These are phyloP conservation scores for Pseudomugil tenellus DNA, from an alignment of 2,797 vertebrate species.

Conservation along the genomic window DNA sequence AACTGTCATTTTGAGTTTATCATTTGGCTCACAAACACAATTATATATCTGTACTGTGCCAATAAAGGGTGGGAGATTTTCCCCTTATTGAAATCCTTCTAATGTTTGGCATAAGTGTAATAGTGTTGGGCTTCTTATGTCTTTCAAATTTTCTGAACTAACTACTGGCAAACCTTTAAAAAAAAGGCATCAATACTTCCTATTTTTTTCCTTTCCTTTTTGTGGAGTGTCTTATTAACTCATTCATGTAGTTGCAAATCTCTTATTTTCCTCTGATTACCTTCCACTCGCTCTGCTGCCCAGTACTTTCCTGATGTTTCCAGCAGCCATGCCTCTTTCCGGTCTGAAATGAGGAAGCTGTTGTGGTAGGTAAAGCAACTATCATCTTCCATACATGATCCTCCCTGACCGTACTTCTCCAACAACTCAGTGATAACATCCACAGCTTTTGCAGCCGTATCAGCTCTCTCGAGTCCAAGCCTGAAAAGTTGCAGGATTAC, in stretches of 20 bases:
- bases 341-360: constrained; percentile 95
- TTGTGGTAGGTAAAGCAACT: constrained; percentile 93
- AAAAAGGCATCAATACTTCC: not conserved
- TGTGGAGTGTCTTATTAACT: not conserved
- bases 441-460: constrained; percentile 91
- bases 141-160: not conserved
- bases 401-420: constrained; percentile 92
- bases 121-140: not conserved
- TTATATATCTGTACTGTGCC: too few species aligned
- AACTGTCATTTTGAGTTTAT: too few species aligned
- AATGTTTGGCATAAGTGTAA: not conserved
- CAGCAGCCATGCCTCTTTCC: constrained; percentile 93
- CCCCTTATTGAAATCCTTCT: not conserved
- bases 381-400: constrained; percentile 91
- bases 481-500: constrained; percentile 69
- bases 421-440: constrained; percentile 88
- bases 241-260: not conserved
- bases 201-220: not conserved
- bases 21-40: too few species aligned
- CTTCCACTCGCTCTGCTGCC: constrained; percentile 94
- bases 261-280: constrained; percentile 70
- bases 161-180: not conserved
- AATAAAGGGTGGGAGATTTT: not conserved
- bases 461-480: constrained; percentile 93
- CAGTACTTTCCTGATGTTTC: constrained; percentile 93